Evolutionary conservation across 2,888 invertebrate genomes (phyloP), one percentile per base, ranked within the genome.

Genomic region (Ormyrus thymus): DNA sequence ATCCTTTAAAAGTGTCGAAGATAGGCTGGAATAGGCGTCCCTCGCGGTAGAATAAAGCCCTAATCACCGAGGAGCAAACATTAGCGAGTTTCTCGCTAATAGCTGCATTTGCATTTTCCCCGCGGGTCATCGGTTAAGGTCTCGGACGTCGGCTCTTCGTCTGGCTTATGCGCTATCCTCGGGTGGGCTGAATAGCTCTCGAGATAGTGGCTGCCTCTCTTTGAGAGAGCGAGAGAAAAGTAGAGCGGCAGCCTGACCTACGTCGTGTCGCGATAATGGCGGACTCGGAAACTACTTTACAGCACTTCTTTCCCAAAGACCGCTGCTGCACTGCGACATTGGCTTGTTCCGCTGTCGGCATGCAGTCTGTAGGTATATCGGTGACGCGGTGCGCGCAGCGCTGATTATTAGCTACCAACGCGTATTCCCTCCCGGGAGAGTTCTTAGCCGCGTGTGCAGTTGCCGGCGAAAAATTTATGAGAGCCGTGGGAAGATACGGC

Each of bases 201-300:
- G 79, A 83, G 83, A 83, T 84, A 84, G 75, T 74, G 82, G 13
- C 43, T 11, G 61, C 6, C 13, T 6, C 82, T 29, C 29, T 29
- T 29, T 29, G 4, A 29, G 29, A 29, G 29, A 29, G 29, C 29
- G 29, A 29, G 29, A 29, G 29, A 29, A 4, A 85, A 86, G 81
- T 84, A 82, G 84, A 84, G 78, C 85, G 82, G 84, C 81, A 82
- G 84, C 84, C 86, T 87, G 87, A 87, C 86, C 88, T 83, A 84
- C 83, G 86, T 84, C 82, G 82, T 80, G 82, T 81, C 81, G 78
- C 81, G 83, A 84, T 83, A 83, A 82, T 80, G 82, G 77, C 76
- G 78, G 10, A n/a, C 70, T 73, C 45, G 45, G 11, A 55, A 6
- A 29, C 29, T 11, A 43, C 53, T 53, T 53, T 43, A 7, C 43